Base-by-base conservation (phyloP, 2,797 vertebrate species). In the Bradypus variegatus region DNA sequence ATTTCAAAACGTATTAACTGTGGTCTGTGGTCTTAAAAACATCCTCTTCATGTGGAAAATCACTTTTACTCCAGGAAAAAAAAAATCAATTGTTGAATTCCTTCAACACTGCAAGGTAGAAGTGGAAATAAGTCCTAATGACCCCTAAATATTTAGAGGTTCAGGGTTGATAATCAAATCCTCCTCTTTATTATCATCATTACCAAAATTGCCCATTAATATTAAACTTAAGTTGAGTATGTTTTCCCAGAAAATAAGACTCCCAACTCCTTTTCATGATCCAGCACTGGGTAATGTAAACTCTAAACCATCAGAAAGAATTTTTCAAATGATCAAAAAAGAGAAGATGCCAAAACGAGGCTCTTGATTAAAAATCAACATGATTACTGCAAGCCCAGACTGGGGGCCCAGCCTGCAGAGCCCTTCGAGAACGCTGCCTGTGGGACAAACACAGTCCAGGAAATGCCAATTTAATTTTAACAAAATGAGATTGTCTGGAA, bases 361-460 rank as follows among this genome's bases (percentile, higher is more conserved):
- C 92, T 78, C 91, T 96, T 95, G 91, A 96, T 97, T 97, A 97
- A 95, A 94, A 97, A 96, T 41, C 93, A 96, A 95, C 93, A 90
- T 91, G 50, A 95, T 96, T 87, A 62, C 88, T 91, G 83, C 80
- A 93, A 86, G 29, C 58, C 72, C 76, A 27, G 27, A 78, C 87
- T 93, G 45, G 55, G 67, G 90, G 77, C 65, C 31, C 67, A 65
- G 92, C 93, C 95, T 90, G 55, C 0, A n/a, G 18, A 93, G 53
- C 88, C 94, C 85, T 96, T 91, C 8, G 70, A 96, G 90, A 89
- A 95, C 55, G 89, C 31, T 76, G 84, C 83, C 95, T 86, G 86
- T 2, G 89, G 15, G 53, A 95, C 96, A 96, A 95, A 73, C 79
- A 55, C 2, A 25, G 23, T 36, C 4, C 95, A 96, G 95, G 93